Evolutionary conservation across 2,113 vertebrate genomes (phyloP).

Genomic region (Pontoporia blainvillei): DNA sequence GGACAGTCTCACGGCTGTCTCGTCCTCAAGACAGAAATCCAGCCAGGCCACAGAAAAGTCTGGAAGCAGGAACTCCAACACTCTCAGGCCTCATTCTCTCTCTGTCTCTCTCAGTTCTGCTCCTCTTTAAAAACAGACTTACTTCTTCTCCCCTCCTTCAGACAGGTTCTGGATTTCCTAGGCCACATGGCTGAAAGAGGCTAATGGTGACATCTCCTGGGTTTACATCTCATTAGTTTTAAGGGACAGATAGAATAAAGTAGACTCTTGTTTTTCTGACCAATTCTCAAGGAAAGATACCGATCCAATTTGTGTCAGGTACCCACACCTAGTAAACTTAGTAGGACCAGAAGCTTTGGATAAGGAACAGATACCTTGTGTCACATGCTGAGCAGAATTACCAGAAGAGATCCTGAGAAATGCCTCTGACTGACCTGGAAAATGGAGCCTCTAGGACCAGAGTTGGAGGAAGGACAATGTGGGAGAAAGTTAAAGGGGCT

Average conservation of each 20-base stretch:
- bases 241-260: background rate
- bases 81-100: background rate
- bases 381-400: background rate
- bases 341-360: background rate
- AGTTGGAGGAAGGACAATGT: background rate
- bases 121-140: background rate
- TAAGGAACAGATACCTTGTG: background rate
- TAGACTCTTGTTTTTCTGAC: background rate
- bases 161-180: background rate
- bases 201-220: background rate
- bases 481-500: background rate
- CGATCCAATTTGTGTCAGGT: background rate
- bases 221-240: background rate
- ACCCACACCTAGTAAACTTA: background rate
- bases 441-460: background rate
- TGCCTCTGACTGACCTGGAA: background rate
- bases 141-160: background rate
- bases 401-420: background rate
- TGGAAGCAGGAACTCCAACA: background rate
- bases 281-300: background rate
- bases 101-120: background rate
- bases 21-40: background rate
- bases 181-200: background rate
- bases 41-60: background rate
- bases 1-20: background rate